Evolutionary conservation across 2,797 vertebrate genomes (phyloP), one percentile per base, ranked within the genome.

Genomic region (Phaenicophaeus curvirostris): DNA sequence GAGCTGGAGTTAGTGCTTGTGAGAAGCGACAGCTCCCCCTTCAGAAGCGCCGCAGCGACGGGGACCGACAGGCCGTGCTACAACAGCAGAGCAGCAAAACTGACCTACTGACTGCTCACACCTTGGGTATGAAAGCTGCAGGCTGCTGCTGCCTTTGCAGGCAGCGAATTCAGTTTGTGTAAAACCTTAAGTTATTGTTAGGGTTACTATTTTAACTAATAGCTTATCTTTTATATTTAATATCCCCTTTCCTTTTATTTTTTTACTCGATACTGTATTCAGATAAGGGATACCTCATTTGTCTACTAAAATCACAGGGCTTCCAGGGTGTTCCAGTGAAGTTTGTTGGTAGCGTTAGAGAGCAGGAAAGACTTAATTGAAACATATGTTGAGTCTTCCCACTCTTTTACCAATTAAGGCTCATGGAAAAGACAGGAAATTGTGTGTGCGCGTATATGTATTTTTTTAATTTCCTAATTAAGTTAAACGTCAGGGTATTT

Each of bases 1-100:
- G 99, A 99, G 97, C 97, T 99, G 96, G 99, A 99, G 97, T 76
- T 99, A 15, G 98, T 99, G 63, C 93, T 99, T 21, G 13, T 31
- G 95, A 98, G 97, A 96, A 98, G 97, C 8, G 97, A 97, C 1
- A 98, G 98, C 93, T 97, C 77, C 89, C 54, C 98, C 19, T 98
- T 98, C 42, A 96, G 89, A 37, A 98, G 97, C 37, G 90, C 98
- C 11, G 87, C 81, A 1, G 94, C 98, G 2, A 53, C 97, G 10
- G 91, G 99, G 66, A 97, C 94, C 1, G 98, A 99, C 89, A 97
- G 97, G 94, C 97, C 98, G 4, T 99, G 98, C 97, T 99, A 98
- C 98, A 99, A 99, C 94, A 98, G 98, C 90, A 98, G 98, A 91
- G 99, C 99, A 27, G 98, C 98, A 9, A 98, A 98, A 63, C 98